Base-by-base conservation (phyloP, 2,888 invertebrate species). In the Dione juno region DNA sequence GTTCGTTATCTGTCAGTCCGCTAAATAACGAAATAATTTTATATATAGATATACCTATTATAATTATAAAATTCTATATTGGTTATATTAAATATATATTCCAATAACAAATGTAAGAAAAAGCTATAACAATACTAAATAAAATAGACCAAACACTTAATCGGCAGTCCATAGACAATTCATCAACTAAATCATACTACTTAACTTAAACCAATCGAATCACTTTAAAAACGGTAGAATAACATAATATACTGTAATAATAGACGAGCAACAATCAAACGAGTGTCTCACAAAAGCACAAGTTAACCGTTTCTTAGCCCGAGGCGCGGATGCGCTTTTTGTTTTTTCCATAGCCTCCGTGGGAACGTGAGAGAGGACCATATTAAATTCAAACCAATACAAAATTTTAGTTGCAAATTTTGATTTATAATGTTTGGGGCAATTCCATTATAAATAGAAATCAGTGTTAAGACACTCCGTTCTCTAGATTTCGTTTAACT, bases 251-350 rank as follows among this genome's bases (percentile, higher is more conserved):
- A 81, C 77, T 77, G 76, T 90, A 90, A 91, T 90, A 84, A 90
- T 87, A 89, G 85, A 82, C 81, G 84, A 81, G 79, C 82, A 77
- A 84, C 84, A 88, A 90, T 90, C 90, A 88, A 87, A 86, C 82
- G 81, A 85, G 83, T 83, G 88, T 88, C 88, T 88, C 87, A 88
- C 80, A 85, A 86, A 88, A 88, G 85, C 80, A 79, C 73, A 81
- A 83, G 84, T 84, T 80, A 81, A 76, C 80, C 80, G 83, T 85
- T 84, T 82, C 86, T 86, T 86, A 80, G 90, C 92, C 86, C 73
- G 83, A 81, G 89, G 92, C 92, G 80, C 91, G 90, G 90, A 90
- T 90, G 87, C 80, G 75, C 70, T 69, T 70, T 71, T 73, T 78
- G 75, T 76, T 76, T 75, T 70, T 74, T 69, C 66, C 52, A 53